Evolutionary conservation across 2,797 vertebrate genomes (phyloP), one percentile per base, ranked within the genome.

Genomic region (Phrynocephalus forsythii): DNA sequence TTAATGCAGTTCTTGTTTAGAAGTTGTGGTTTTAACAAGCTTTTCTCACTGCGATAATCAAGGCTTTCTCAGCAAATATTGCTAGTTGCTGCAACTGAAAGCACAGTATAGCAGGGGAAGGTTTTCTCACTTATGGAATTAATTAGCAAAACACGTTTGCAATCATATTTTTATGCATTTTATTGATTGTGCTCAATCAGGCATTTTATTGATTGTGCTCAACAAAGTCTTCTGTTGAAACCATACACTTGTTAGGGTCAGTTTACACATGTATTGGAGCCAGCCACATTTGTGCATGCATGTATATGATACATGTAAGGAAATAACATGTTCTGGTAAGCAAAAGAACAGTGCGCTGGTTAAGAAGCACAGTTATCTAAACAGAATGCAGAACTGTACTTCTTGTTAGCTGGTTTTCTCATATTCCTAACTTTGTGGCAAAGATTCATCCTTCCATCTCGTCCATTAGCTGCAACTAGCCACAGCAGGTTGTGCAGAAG

Each of bases 31-130:
- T 88, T 88, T 88, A 85, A 88, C 78, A 85, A 88, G 83, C 78
- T 81, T 80, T 88, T 88, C 83, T 75, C 87, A 85, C 60, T 83
- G 73, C 60, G 86, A 87, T 87, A 87, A 83, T 87, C 86, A 76
- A 68, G 50, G 30, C 69, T 88, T 84, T 88, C 60, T 85, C 80
- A 88, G 84, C 78, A 88, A 79, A 81, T 56, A 68, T 75, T 76
- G 69, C 78, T 38, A 13, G 24, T 79, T 63, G 69, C 56, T 63
- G 67, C 44, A 85, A 28, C 24, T 15, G 66, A 38, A 60, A 67
- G 44, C 24, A 80, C n/a, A 66, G 38, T 87, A 38, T 78, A 88
- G 44, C 48, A 67, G 82, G 66, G 75, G 67, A 44, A 30, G 79
- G n/a, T 66, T 66, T n/a, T 50, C 75, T 84, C n/a, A 22, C 20